A percentile compares a stretch with the other conserved stretches of the same genome.
These are phyloP conservation scores for Drosophila quinaria DNA, from an alignment of 2,888 invertebrate species.

Conservation along the genomic window DNA sequence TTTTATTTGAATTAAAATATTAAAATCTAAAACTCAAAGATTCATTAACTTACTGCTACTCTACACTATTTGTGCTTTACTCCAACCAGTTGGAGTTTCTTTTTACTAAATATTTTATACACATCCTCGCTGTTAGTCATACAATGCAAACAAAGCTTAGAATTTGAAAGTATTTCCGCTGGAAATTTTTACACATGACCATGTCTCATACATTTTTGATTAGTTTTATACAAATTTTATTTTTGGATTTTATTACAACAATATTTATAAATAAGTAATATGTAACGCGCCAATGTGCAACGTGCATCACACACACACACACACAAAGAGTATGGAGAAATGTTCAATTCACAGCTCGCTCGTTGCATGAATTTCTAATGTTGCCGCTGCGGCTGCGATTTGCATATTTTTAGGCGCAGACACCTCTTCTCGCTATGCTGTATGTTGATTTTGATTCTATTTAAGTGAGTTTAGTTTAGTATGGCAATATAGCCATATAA, in stretches of 20 bases:
- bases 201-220: slow-evolving; percentile 63
- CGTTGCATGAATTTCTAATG: slow-evolving; percentile 69
- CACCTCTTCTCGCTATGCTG: slow-evolving; percentile 1
- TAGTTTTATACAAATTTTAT: slow-evolving; percentile 58
- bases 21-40: background rate
- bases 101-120: slow-evolving; percentile 4
- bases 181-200: slow-evolving; percentile 48
- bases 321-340: background rate
- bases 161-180: slow-evolving; percentile 47
- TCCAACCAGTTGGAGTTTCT: background rate
- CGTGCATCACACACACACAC: slow-evolving; percentile 1
- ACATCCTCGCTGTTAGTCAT: background rate
- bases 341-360: slow-evolving; percentile 58
- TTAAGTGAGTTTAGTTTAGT: slow-evolving; percentile 49
- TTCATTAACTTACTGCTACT: background rate
- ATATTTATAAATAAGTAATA: slow-evolving; percentile 55
- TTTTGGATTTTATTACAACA: slow-evolving; percentile 71
- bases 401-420: slow-evolving; percentile 74
- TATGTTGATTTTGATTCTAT: slow-evolving; percentile 60
- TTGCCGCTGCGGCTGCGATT: slow-evolving; percentile 51
- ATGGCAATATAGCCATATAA: slow-evolving; percentile 56
- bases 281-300: slow-evolving; percentile 45
- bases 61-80: background rate
- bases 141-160: slow-evolving; percentile 66
- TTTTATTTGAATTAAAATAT: background rate